Base-by-base conservation (phyloP, 2,113 vertebrate genomes). In the Etheostoma spectabile region DNA sequence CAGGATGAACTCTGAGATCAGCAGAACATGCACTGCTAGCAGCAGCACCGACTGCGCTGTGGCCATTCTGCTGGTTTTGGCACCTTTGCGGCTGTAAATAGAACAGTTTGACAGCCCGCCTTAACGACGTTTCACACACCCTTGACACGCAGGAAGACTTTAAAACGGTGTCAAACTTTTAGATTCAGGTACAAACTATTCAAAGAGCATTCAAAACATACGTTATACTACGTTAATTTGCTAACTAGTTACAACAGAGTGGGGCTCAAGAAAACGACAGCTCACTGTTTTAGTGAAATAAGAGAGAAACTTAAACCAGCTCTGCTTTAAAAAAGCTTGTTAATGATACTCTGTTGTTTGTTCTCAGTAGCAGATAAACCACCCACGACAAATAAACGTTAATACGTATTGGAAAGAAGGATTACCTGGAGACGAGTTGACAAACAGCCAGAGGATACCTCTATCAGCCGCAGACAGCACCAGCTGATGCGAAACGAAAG, bases 1-100 rank as follows among this genome's bases (percentile, higher is more conserved):
- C 88, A 98, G 86, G 93, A 99, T 97, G 89, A 99, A 93, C 93
- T 99, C 98, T 0, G 97, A 96, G 94, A 99, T 97, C 93, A 99
- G 96, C 89, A 99, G 95, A 85, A 99, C 93, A 57, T 96, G 96
- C 42, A 99, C 96, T 49, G 96, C 97, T 56, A 98, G 94, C 14
- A 96, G 91, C 77, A 99, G 91, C 76, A 96, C 93, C 19, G 96
- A 96, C 80, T 97, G 97, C 0, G 93, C 92, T 55, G 97, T 96
- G 67, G 97, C 96, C 98, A 99, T 99, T 45, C 13, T 91, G 94
- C 63, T 83, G 85, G 78, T 64, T 89, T 86, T 66, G 22, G 51
- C 74, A 79, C 86, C 83, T 83, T 76, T 33, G 61, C 82, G 93
- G 95, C 89, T 89, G 61, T 61, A 55, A 71, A 63, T 52, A 85